These are phyloP conservation scores for Ochotona curzoniae DNA, from an alignment of 2,113 vertebrate genomes.

Conservation along the genomic window DNA sequence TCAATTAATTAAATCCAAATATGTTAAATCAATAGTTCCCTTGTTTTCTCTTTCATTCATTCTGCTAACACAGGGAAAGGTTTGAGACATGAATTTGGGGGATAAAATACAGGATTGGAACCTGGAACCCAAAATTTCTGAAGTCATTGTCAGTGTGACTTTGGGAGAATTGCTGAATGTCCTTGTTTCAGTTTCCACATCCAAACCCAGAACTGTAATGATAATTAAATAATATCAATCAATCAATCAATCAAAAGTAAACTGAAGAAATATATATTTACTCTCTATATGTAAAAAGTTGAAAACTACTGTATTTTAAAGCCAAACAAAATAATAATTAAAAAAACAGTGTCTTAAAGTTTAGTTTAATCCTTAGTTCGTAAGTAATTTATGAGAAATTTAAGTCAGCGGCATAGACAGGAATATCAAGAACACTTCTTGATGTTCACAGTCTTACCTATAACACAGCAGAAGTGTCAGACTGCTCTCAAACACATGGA, in stretches of 20 bases:
- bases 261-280: background rate
- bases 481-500: background rate
- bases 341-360: background rate
- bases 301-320: background rate
- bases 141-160: background rate
- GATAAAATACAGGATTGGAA: background rate
- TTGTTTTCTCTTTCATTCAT: background rate
- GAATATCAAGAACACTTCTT: background rate
- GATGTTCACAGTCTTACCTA: background rate
- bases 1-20: background rate
- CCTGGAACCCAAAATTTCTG: background rate
- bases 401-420: background rate
- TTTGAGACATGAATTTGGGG: background rate
- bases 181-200: background rate
- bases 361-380: background rate
- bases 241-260: background rate
- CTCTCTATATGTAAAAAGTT: background rate
- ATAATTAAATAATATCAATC: background rate
- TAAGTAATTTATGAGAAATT: background rate
- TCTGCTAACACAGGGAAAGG: background rate
- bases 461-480: background rate
- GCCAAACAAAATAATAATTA: too few relatives aligned
- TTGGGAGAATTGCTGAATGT: background rate
- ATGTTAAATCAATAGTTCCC: background rate
- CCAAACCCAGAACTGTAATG: background rate